Percentiles rank a stretch among this genome's conserved stretches.
Conservation (phyloP, 2,888 invertebrate genomes). For the Phrixothrix hirtus region DNA sequence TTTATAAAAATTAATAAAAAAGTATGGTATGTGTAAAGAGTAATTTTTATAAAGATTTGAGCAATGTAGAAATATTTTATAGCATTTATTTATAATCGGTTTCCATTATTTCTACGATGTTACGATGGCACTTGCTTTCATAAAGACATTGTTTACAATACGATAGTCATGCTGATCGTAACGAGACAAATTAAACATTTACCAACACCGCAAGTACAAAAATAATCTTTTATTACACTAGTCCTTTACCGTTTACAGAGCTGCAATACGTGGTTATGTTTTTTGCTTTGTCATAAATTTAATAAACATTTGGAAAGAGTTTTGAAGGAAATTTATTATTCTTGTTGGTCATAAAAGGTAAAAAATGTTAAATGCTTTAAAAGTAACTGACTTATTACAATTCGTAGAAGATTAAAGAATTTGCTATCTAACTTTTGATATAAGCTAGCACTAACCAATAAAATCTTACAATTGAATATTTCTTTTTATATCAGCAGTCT, state of each 20-base stretch:
- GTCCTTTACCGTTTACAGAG: slow-evolving; percentile 32
- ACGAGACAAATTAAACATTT: slow-evolving; percentile 17
- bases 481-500: slow-evolving; percentile 66
- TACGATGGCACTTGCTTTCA: slow-evolving; percentile 27
- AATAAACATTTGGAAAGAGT: too few species aligned
- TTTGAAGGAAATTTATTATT: too few species aligned
- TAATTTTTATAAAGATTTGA: too few species aligned
- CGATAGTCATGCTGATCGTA: slow-evolving; percentile 27
- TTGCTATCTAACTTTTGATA: slow-evolving; percentile 40
- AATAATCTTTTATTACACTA: slow-evolving; percentile 32
- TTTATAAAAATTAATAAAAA: too few species aligned
- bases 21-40: too few species aligned
- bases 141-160: slow-evolving; percentile 6
- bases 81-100: slow-evolving; percentile 1
- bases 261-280: slow-evolving; percentile 25
- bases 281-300: slow-evolving; percentile 1
- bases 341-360: too few species aligned
- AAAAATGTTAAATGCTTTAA: too few species aligned
- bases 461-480: slow-evolving; percentile 42
- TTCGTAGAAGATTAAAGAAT: too few species aligned
- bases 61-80: slow-evolving; percentile 2
- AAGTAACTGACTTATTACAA: too few species aligned
- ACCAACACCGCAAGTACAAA: slow-evolving; percentile 38
- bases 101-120: slow-evolving; percentile 11
- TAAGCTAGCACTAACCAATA: slow-evolving; percentile 44